These are phyloP conservation scores for Cephus sareptanus DNA, from an alignment of 2,888 invertebrate species.

Conservation along the genomic window DNA sequence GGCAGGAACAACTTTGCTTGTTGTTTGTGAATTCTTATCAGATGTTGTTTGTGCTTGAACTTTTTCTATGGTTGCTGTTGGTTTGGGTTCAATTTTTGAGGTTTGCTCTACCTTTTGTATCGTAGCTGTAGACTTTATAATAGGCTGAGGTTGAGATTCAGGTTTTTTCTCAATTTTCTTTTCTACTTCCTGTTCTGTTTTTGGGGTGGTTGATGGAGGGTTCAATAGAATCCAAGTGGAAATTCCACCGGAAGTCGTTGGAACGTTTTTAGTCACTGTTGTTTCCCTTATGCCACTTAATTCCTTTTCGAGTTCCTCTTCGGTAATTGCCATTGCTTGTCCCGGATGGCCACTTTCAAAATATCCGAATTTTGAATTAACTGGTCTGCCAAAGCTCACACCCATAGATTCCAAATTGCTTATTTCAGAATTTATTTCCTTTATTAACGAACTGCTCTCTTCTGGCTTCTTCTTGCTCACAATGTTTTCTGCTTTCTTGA, in stretches of 20 bases:
- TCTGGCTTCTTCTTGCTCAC: conserved; percentile 7
- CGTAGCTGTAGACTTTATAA: conserved; percentile 16
- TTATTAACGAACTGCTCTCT: conserved; percentile 17
- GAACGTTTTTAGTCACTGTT: conserved; percentile 60
- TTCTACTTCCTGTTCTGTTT: conserved; percentile 20
- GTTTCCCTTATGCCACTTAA: conserved; percentile 50
- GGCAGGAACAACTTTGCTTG: background rate
- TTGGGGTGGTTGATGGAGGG: conserved; percentile 64
- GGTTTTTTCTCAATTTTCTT: conserved; percentile 15
- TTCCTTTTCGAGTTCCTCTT: conserved; percentile 72
- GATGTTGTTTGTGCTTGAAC: conserved; percentile 37
- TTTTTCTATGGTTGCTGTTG: conserved; percentile 41
- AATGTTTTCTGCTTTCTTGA: conserved; percentile 5
- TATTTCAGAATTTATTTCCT: conserved; percentile 34
- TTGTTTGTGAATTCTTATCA: background rate
- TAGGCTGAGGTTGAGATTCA: conserved; percentile 8
- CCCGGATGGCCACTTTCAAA: conserved; percentile 70
- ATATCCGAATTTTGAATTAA: conserved; percentile 60
- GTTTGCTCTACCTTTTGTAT: conserved; percentile 31
- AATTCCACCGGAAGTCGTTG: conserved; percentile 74
- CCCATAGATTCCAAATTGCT: conserved; percentile 32
- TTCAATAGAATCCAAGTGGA: conserved; percentile 83
- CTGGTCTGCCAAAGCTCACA: conserved; percentile 51
- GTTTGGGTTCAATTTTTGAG: conserved; percentile 29
- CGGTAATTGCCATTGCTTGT: conserved; percentile 74